Percentiles rank a stretch among this genome's conserved stretches.
Evolutionary conservation across 2,888 invertebrate species (phyloP).

Genomic region (Temnothorax unifasciatus): DNA sequence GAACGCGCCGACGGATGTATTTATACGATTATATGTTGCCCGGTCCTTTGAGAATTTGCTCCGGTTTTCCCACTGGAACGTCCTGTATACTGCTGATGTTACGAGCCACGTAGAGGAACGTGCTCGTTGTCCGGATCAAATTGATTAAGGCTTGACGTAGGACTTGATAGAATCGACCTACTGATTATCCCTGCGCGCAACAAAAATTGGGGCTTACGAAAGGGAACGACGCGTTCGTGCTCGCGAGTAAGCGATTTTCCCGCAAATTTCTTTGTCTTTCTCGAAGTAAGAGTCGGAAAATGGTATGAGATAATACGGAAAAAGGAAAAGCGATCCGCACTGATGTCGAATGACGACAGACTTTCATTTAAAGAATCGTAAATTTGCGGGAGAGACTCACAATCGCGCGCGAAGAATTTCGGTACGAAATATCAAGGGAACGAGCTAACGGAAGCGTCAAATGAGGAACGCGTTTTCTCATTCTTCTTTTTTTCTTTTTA

Average conservation of each 20-base stretch:
- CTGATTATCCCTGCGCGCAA: slow-evolving; percentile 39
- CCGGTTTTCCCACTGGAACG: background rate
- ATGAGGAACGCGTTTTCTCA: slow-evolving; percentile 2
- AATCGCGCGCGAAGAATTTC: slow-evolving; percentile 11
- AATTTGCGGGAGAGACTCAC: slow-evolving; percentile 70
- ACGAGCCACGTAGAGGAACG: slow-evolving; percentile 56
- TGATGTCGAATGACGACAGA: slow-evolving; percentile 19
- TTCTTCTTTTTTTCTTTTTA: background rate
- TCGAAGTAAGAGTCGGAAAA: background rate
- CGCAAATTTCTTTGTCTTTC: slow-evolving; percentile 8
- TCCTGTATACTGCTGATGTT: slow-evolving; percentile 34
- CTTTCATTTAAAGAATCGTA: slow-evolving; percentile 74
- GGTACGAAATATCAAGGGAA: background rate
- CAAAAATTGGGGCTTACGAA: slow-evolving; percentile 43
- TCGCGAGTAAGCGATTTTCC: slow-evolving; percentile 28
- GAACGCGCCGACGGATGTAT: background rate
- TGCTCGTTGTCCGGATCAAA: slow-evolving; percentile 50
- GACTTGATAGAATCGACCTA: slow-evolving; percentile 41
- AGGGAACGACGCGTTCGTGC: slow-evolving; percentile 9
- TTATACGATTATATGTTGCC: slow-evolving; percentile 19
- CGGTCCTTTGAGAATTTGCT: slow-evolving; percentile 11
- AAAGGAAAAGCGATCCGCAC: background rate
- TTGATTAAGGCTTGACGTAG: slow-evolving; percentile 43
- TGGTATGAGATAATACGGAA: background rate
- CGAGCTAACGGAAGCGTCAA: slow-evolving; percentile 10